Conservation (phyloP, 2,888 invertebrate genomes). For the Ennomos fuscantarius region DNA sequence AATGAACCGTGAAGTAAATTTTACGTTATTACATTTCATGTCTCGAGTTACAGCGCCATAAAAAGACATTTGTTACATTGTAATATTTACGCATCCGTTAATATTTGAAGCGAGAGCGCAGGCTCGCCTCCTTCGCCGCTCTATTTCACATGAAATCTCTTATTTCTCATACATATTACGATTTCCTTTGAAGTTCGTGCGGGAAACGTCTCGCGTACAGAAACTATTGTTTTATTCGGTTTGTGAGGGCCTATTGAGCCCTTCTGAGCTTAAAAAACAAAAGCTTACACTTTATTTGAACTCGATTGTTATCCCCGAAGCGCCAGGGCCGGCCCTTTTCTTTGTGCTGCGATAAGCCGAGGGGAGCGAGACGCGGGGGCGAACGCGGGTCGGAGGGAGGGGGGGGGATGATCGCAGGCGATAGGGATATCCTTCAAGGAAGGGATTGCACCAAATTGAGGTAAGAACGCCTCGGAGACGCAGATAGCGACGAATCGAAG, state of each 20-base stretch:
- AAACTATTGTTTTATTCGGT: conserved; percentile 44
- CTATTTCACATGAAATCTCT: conserved; percentile 30
- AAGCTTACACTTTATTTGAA: conserved; percentile 58
- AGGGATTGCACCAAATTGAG: conserved; percentile 43
- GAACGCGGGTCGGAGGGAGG: conserved; percentile 6
- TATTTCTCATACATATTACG: conserved; percentile 25
- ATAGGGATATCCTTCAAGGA: conserved; percentile 50
- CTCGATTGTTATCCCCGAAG: conserved; percentile 48
- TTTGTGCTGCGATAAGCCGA: conserved; percentile 53
- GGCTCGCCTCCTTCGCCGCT: conserved; percentile 13
- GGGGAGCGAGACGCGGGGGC: conserved; percentile 14
- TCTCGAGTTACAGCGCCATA: conserved; percentile 1
- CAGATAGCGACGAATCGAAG: conserved; percentile 36
- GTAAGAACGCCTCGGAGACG: conserved; percentile 40
- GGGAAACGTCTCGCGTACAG: conserved; percentile 19
- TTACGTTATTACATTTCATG: conserved; percentile 14
- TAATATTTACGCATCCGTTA: conserved; percentile 24
- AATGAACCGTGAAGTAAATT: conserved; percentile 1
- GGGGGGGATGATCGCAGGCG: conserved; percentile 23
- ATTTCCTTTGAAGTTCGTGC: conserved; percentile 29
- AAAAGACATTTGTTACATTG: conserved; percentile 18
- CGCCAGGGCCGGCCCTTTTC: conserved; percentile 39
- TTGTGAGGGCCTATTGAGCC: conserved; percentile 27
- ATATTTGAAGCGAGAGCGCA: conserved; percentile 21
- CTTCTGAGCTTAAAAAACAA: conserved; percentile 49